These are phyloP conservation scores for Mionectes macconnelli DNA, from an alignment of 2,113 vertebrate species.

Conservation along the genomic window DNA sequence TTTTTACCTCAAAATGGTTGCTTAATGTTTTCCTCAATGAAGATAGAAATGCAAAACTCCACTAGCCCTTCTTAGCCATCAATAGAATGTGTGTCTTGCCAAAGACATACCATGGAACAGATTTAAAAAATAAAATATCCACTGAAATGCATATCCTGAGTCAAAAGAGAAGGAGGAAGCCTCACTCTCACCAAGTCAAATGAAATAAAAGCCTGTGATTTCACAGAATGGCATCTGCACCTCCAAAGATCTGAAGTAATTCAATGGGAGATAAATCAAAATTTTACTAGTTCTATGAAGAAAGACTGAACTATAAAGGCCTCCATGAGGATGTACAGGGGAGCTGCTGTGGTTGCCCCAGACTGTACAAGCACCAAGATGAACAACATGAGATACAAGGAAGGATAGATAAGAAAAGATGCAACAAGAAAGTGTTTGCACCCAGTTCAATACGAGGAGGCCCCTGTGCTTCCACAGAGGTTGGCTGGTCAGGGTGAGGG, in stretches of 20 bases:
- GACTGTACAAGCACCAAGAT: fast-evolving
- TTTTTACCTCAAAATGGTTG: not conserved
- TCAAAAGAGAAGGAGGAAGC: not conserved
- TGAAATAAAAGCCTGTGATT: not conserved
- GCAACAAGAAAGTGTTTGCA: not conserved
- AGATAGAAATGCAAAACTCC: not conserved
- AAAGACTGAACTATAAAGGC: not conserved
- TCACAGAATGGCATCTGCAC: not conserved
- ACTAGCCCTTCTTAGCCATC: not conserved
- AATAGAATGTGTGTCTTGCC: fast-evolving
- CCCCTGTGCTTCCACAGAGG: not conserved
- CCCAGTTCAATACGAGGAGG: not conserved
- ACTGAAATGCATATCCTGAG: not conserved
- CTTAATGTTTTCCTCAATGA: not conserved
- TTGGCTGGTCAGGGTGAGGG: not conserved
- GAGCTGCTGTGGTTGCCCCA: not conserved
- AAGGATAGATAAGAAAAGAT: not conserved
- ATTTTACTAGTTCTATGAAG: not conserved
- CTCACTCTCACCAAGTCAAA: not conserved
- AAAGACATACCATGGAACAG: not conserved
- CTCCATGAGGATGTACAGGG: not conserved
- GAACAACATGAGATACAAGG: fast-evolving
- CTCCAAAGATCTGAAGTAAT: not conserved
- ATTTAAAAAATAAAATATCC: not conserved
- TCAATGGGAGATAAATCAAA: not conserved